Conservation (phyloP, 1,140 invertebrate genomes). For the Monomorium pharaonis region DNA sequence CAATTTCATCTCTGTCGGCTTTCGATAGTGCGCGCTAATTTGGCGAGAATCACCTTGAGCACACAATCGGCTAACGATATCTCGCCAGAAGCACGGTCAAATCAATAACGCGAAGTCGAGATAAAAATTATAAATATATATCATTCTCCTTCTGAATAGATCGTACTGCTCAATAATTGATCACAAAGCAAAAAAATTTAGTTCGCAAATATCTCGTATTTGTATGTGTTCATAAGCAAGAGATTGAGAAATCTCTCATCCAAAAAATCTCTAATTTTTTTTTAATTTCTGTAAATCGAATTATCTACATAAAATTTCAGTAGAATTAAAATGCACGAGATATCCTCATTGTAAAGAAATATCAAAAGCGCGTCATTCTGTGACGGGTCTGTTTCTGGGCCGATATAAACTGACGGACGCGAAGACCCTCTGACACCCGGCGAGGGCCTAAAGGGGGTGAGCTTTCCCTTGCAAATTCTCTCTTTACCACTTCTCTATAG, state of each 20-base stretch:
- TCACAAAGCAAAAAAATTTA: no score
- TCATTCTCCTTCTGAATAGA: background rate
- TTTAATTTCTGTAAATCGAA: background rate
- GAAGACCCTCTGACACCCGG: slow-evolving; percentile 80
- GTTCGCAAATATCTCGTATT: no score
- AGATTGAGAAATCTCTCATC: background rate
- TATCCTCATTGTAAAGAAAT: slow-evolving; percentile 68
- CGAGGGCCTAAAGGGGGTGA: slow-evolving; percentile 46
- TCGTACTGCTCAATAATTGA: background rate
- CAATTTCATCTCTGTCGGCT: slow-evolving; percentile 67
- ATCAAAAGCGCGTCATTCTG: slow-evolving; percentile 64
- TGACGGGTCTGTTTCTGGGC: slow-evolving; percentile 65
- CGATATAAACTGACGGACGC: slow-evolving; percentile 73
- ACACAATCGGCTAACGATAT: slow-evolving; percentile 32
- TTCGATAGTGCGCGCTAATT: slow-evolving; percentile 60
- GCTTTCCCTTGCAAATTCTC: slow-evolving; percentile 84
- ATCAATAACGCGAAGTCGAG: slow-evolving; percentile 16
- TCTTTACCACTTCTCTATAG: slow-evolving; percentile 83
- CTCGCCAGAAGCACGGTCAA: slow-evolving; percentile 12
- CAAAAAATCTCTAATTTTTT: background rate
- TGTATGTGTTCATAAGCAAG: no score
- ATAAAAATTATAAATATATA: slow-evolving; percentile 14
- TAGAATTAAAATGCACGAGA: background rate
- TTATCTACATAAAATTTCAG: background rate
- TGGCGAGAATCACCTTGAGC: slow-evolving; percentile 23